Base-by-base conservation (phyloP, 2,113 vertebrate genomes). In the Holacanthus passer region DNA sequence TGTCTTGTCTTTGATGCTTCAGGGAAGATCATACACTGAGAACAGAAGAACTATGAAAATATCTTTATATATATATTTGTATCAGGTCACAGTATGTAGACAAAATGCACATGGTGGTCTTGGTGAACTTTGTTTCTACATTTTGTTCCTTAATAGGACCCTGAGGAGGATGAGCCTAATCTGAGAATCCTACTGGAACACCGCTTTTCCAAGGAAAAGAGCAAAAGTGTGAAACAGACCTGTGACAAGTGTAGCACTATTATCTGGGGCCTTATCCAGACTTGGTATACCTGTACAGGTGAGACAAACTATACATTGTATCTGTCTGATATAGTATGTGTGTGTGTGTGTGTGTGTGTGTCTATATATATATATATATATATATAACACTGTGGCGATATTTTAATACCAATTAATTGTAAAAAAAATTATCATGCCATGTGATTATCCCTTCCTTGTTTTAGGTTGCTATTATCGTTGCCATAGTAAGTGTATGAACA, bases 221-320 rank as follows among this genome's bases (percentile, higher is more conserved):
- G 98, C 94, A 99, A 99, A 88, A 98, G 98, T 0, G 97, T 99
- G 41, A 99, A 99, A 92, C 97, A 99, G 85, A 96, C 95, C 16
- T 99, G 98, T 56, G 98, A 99, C 93, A 99, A 97, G 83, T 99
- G 98, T 88, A 98, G 96, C 89, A 82, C 97, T 64, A 95, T 98
- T 86, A 99, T 99, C 89, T 99, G 98, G 98, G 98, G 98, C 17
- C 97, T 99, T 62, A 97, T 99, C 78, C 98, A 99, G 95, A 99
- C 98, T 50, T 99, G 98, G 98, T 99, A 99, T 79, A 99, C 97
- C 53, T 99, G 98, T 88, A 97, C 98, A 96, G 98, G 98, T 99
- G 69, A 91, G 92, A 37, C 60, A 52, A 16, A 35, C 3, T 24
- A 20, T 8, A 13, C 24, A 69, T 17, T 29, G 48, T 41, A 62